phyloP scores from a whole-genome alignment of 2,113 vertebrate genomes.

The Excalfactoria chinensis region DNA sequence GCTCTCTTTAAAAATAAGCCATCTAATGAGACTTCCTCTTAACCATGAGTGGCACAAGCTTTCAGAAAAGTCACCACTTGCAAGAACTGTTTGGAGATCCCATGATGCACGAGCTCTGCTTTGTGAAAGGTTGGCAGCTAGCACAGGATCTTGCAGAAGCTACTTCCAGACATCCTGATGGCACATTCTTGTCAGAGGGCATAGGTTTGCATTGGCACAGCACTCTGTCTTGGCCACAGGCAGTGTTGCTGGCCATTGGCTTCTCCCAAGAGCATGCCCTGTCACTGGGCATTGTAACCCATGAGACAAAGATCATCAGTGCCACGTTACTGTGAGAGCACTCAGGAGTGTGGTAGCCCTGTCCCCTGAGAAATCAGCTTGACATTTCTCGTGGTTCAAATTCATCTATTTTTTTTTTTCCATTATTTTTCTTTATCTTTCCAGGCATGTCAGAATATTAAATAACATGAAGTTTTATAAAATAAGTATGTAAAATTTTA shows the following conservation, averaged over 20 bases:
- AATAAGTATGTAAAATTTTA: background rate
- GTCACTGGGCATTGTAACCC: fast-evolving
- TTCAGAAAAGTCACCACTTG: background rate
- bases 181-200: background rate
- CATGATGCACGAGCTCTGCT: fast-evolving
- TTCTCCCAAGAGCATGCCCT: background rate
- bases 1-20: background rate
- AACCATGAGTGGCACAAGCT: fast-evolving
- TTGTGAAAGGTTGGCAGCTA: fast-evolving
- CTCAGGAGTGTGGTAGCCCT: background rate
- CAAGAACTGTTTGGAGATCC: background rate
- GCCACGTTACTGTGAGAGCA: background rate
- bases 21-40: background rate
- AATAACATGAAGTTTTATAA: background rate
- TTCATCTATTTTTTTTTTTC: too few species aligned
- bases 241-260: fast-evolving
- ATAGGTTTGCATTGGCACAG: fast-evolving
- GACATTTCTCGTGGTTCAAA: background rate
- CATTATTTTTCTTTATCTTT: background rate
- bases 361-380: background rate
- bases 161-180: fast-evolving
- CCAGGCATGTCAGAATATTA: background rate
- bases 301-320: background rate
- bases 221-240: fast-evolving
- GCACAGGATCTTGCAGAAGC: fast-evolving